Evolutionary conservation across 2,797 vertebrate species (phyloP).

Genomic region (Thalassophryne amazonica): DNA sequence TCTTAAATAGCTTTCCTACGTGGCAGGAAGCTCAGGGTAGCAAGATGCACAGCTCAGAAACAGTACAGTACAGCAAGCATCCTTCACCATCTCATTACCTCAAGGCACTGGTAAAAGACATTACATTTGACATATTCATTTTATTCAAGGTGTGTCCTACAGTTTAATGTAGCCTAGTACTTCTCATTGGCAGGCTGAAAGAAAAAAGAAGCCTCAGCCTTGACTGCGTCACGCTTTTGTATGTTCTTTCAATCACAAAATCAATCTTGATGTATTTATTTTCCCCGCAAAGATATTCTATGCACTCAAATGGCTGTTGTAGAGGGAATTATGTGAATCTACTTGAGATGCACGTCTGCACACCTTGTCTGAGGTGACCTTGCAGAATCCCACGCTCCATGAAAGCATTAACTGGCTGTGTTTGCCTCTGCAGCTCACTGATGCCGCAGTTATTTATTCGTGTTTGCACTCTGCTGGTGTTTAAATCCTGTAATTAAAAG

Average conservation of each 20-base stretch:
- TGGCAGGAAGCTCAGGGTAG: conserved; percentile 25
- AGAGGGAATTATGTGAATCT: conserved; percentile 29
- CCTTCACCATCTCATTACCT: conserved; percentile 39
- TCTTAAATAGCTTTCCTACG: conserved; percentile 58
- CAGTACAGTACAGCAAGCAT: conserved; percentile 21
- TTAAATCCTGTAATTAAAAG: conserved; percentile 74
- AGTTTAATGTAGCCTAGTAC: neutral
- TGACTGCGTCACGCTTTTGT: neutral
- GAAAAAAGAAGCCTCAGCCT: neutral
- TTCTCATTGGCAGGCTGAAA: neutral
- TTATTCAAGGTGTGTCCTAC: neutral
- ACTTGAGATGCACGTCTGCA: conserved; percentile 38
- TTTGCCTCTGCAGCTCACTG: conserved; percentile 40
- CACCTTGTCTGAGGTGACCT: conserved; percentile 60
- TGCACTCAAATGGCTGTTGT: conserved; percentile 13
- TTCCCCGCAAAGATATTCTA: neutral
- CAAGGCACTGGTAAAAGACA: conserved; percentile 11
- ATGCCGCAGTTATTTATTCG: conserved; percentile 65
- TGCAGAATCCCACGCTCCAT: conserved; percentile 48
- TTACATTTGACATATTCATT: conserved; percentile 20
- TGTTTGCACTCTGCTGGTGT: conserved; percentile 47
- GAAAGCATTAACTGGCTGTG: conserved; percentile 48
- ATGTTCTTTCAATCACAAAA: neutral
- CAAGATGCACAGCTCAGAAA: conserved; percentile 34
- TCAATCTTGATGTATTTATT: neutral